Base-by-base conservation (phyloP, 1,140 invertebrate genomes). In the Vollenhovia emeryi region DNA sequence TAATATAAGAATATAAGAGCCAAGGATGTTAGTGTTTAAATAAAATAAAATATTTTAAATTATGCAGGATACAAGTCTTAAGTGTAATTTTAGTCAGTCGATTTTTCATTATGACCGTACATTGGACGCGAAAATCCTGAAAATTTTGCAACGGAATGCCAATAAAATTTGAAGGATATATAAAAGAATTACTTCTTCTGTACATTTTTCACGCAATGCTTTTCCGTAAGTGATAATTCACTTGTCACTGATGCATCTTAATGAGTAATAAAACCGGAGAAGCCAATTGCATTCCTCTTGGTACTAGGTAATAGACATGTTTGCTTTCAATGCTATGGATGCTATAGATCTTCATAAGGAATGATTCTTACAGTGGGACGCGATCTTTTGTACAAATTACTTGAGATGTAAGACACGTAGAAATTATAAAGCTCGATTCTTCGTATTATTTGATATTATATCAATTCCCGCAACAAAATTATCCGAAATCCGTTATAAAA, bases 251-350 rank as follows among this genome's bases (percentile, higher is more conserved):
- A 59, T 18, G 33, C 21, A 78, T 78, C n/a, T 78, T 50, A 66
- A 76, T 30, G 57, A 66, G 7, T 5, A 36, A 66, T 45, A 40
- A 78, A 50, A 18, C 2, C 2, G 13, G 55, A 21, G 15, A 76
- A 9, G 6, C 57, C 69, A 75, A 75, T 75, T 43, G 36, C 52
- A 66, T 66, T 78, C 43, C 43, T 78, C 7, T 24, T 24, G 30
- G 24, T 66, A 78, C 5, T 78, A 78, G n/a, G 18, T 78, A 78
- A 78, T 78, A n/a, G 30, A 78, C n/a, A 11, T 50, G 43, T 78
- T 64, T 78, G 59, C n/a, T 78, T 78, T n/a, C 30, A 78, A 50
- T 45, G 57, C 40, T n/a, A 43, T 27, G 30, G 21, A 76, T 50
- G 57, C 57, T 48, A 78, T 66, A 66, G 15, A 50, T 66, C 75